phyloP scores from a whole-genome alignment of 1,140 invertebrate species.

The Pogonognathellus flavescens region DNA sequence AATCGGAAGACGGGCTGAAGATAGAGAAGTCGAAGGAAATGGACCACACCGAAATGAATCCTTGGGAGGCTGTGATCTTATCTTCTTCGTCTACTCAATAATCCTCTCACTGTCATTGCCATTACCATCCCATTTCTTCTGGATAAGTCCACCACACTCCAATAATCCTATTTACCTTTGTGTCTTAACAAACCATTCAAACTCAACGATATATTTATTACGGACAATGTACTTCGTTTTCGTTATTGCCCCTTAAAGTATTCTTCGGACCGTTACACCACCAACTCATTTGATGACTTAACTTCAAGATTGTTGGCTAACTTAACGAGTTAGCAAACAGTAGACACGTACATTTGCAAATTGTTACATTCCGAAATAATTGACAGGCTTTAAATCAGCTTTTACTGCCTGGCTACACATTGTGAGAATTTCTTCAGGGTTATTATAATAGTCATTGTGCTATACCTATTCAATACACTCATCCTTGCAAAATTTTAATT shows the following conservation, averaged over 20 bases:
- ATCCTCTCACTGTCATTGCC: constrained; percentile 29
- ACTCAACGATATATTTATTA: neutral
- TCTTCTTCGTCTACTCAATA: constrained; percentile 41
- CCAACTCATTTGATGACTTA: neutral
- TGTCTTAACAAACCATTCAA: neutral
- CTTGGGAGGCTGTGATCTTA: constrained; percentile 53
- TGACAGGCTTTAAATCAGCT: constrained; percentile 15
- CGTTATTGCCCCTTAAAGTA: constrained; percentile 13
- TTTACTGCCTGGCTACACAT: neutral
- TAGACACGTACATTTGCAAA: neutral
- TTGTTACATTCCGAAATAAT: neutral
- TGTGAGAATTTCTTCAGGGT: neutral
- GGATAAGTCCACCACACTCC: constrained; percentile 10
- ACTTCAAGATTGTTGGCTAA: constrained; percentile 10
- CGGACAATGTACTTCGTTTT: neutral
- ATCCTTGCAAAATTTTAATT: neutral
- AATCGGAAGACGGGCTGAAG: constrained; percentile 22
- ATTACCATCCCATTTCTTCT: constrained; percentile 27
- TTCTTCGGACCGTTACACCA: no score
- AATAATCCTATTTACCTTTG: constrained; percentile 25
- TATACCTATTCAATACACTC: neutral
- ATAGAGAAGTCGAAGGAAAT: constrained; percentile 31
- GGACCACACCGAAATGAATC: constrained; percentile 52
- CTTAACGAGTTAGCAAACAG: neutral
- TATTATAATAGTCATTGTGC: neutral